Conservation (phyloP, 1,140 invertebrate genomes). For the Drosophila arawakana region DNA sequence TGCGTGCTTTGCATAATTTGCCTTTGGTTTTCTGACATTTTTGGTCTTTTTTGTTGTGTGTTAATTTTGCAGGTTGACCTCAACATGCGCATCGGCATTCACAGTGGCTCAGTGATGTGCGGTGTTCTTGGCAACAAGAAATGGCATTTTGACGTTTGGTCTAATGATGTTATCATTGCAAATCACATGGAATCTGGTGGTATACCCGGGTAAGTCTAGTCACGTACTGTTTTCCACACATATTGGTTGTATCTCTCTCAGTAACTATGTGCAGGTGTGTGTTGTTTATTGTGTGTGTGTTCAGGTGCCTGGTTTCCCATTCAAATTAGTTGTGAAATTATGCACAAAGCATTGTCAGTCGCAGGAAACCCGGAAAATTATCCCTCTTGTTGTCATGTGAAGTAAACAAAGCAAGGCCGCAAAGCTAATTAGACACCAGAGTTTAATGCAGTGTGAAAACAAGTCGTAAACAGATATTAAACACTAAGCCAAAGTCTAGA, state of each 20-base stretch:
- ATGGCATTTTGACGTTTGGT: conserved; percentile 99
- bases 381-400: conserved; percentile 9
- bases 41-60: conserved; percentile 12
- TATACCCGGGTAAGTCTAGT: conserved; percentile 91
- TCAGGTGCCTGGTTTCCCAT: background rate
- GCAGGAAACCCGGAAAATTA: conserved; percentile 12
- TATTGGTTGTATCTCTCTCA: background rate
- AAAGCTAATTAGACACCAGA: conserved; percentile 5
- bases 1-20: conserved; percentile 48
- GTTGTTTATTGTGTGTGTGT: background rate
- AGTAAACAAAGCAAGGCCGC: conserved; percentile 6
- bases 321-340: conserved; percentile 41
- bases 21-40: too few species aligned
- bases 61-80: conserved; percentile 89
- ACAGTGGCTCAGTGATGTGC: conserved; percentile 96
- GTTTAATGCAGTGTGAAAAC: background rate
- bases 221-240: conserved; percentile 41
- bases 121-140: conserved; percentile 96
- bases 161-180: conserved; percentile 98
- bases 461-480: background rate
- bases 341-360: conserved; percentile 39
- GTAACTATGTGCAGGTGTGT: background rate
- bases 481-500: background rate
- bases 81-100: conserved; percentile 98
- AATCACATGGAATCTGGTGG: conserved; percentile 99